phyloP scores from a whole-genome alignment of 2,888 invertebrate species.

The Clepsis dumicolana region DNA sequence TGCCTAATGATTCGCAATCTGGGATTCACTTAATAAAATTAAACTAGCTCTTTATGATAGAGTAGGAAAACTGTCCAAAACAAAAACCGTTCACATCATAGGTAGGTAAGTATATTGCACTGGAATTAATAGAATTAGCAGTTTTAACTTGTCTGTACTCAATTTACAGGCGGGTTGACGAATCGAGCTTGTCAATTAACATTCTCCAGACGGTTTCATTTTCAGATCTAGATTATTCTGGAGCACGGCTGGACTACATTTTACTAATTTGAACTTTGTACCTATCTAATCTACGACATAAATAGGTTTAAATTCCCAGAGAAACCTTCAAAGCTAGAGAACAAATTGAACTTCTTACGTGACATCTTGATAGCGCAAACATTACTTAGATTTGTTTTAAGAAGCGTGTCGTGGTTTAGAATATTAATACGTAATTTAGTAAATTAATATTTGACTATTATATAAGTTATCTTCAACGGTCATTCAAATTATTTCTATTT shows the following conservation, averaged over 20 bases:
- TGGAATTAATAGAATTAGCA: no score
- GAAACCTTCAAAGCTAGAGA: neutral
- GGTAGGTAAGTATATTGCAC: no score
- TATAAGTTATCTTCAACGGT: no score
- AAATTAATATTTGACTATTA: neutral
- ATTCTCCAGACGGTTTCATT: slow-evolving; percentile 7
- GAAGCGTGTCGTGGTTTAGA: neutral
- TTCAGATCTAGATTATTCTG: neutral
- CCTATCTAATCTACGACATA: neutral
- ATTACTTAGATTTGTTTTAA: slow-evolving; percentile 5
- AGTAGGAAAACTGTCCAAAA: no score
- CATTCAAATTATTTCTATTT: no score
- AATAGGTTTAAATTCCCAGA: neutral
- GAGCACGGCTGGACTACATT: neutral
- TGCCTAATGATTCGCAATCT: neutral
- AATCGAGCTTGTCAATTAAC: neutral
- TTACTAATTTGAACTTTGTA: neutral
- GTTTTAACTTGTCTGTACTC: neutral
- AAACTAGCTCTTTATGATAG: no score
- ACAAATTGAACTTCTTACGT: neutral
- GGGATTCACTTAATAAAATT: no score
- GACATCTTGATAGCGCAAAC: neutral
- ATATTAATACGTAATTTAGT: neutral
- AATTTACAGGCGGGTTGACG: neutral
- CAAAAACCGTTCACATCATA: no score